Conservation (phyloP, 2,888 invertebrate genomes). For the Eledona agricola region DNA sequence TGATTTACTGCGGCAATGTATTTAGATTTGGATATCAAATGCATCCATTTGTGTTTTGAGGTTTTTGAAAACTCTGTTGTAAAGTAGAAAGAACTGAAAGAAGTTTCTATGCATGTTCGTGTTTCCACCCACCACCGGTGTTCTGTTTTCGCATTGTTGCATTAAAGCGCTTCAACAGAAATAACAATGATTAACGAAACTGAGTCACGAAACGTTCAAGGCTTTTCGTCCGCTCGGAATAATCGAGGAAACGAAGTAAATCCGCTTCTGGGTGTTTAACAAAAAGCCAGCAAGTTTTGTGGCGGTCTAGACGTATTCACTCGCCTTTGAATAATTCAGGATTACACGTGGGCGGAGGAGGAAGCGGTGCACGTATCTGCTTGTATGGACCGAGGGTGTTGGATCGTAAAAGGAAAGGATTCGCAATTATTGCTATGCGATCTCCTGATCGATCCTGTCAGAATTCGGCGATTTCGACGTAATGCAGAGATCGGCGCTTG, state of each 20-base stretch:
- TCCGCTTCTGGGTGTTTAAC: constrained; percentile 4
- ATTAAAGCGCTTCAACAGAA: constrained; percentile 6
- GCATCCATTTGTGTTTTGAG: too few relatives aligned
- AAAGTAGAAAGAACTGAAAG: too few relatives aligned
- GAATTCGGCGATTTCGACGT: constrained; percentile 12
- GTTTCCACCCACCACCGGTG: too few relatives aligned
- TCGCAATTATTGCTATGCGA: constrained; percentile 3
- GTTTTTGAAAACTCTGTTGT: too few relatives aligned
- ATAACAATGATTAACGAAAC: constrained; percentile 14
- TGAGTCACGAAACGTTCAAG: constrained; percentile 23
- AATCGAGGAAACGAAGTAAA: constrained; percentile 15
- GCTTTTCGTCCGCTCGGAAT: constrained; percentile 1
- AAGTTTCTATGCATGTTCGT: too few relatives aligned
- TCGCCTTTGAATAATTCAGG: constrained; percentile 3
- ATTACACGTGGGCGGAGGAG: constrained; percentile 4
- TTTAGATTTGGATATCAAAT: too few relatives aligned
- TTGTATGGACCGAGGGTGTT: constrained; percentile 1
- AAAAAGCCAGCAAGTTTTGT: constrained; percentile 1
- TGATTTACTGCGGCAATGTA: too few relatives aligned
- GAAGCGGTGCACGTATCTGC: constrained; percentile 4
- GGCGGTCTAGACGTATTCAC: constrained; percentile 16
- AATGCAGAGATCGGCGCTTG: constrained; percentile 18
- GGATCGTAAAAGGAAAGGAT: constrained; percentile 10
- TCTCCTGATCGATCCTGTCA: constrained; percentile 4
- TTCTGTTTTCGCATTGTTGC: too few relatives aligned